These are phyloP conservation scores for Eueremaeus valkanovi DNA, from an alignment of 2,888 invertebrate species.

Conservation along the genomic window DNA sequence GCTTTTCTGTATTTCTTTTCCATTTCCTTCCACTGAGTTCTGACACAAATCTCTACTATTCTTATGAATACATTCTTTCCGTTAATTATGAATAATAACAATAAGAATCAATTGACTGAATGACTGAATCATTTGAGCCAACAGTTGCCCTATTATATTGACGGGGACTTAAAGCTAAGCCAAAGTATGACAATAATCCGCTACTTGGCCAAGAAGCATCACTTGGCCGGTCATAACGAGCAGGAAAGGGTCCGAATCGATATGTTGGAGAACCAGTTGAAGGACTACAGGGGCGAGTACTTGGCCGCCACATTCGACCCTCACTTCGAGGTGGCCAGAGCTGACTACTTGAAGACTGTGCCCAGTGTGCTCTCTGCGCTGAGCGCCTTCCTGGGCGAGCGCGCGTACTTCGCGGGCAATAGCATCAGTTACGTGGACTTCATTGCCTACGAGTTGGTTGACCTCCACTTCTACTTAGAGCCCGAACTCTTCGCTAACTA, in stretches of 20 bases:
- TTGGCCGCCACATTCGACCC: conserved; percentile 52
- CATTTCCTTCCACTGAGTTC: too few relatives aligned
- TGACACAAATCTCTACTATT: too few relatives aligned
- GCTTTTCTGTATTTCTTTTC: too few relatives aligned
- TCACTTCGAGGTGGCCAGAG: conserved; percentile 52
- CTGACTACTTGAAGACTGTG: conserved; percentile 51
- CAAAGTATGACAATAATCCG: conserved; percentile 52
- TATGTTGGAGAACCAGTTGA: conserved; percentile 52
- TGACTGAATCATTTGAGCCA: not conserved
- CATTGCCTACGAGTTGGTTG: conserved; percentile 46
- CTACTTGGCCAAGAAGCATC: conserved; percentile 53
- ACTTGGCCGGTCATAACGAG: conserved; percentile 52
- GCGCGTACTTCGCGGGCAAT: conserved; percentile 52
- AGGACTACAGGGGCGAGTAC: conserved; percentile 53
- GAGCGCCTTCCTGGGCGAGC: conserved; percentile 52
- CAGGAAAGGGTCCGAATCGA: conserved; percentile 53
- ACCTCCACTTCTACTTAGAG: conserved; percentile 43
- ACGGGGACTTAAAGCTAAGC: conserved; percentile 52
- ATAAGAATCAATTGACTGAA: not conserved
- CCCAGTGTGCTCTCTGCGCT: conserved; percentile 50
- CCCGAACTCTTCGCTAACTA: conserved; percentile 50
- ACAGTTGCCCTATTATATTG: conserved; percentile 52
- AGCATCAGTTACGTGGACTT: conserved; percentile 49
- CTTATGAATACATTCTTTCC: too few relatives aligned
- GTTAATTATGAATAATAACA: not conserved